Percentiles rank a stretch among this genome's conserved stretches.
Evolutionary conservation across 2,888 invertebrate species (phyloP).

Genomic region (Chamaedrilus cognettii): DNA sequence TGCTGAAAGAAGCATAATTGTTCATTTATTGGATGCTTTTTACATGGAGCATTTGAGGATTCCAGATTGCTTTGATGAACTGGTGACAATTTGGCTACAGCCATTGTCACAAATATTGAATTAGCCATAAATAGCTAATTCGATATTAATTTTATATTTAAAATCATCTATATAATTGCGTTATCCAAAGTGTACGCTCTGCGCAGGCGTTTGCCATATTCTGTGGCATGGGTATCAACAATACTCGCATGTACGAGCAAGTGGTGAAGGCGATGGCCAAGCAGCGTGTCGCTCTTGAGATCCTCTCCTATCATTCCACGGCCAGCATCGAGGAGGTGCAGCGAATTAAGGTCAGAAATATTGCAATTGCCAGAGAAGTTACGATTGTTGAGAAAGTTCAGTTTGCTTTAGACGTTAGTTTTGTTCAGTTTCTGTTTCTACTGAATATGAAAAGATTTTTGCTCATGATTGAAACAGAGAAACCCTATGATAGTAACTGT

Average conservation of each 20-base stretch:
- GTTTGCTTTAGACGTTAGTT: not conserved
- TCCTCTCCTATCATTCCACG: constrained; percentile 55
- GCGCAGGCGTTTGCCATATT: constrained; percentile 57
- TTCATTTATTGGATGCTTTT: too few species aligned
- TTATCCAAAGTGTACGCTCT: constrained; percentile 3
- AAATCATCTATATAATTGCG: too few species aligned
- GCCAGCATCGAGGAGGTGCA: constrained; percentile 54
- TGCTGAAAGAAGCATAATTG: too few species aligned
- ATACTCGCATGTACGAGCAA: constrained; percentile 71
- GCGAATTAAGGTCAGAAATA: constrained; percentile 69
- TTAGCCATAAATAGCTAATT: too few species aligned
- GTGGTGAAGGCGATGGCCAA: constrained; percentile 53
- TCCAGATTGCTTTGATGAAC: too few species aligned
- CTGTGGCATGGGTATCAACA: constrained; percentile 58
- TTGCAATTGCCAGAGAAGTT: constrained; percentile 16
- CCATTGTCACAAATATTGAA: too few species aligned
- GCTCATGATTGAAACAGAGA: not conserved
- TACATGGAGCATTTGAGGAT: too few species aligned
- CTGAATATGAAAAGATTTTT: not conserved
- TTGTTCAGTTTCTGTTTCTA: not conserved
- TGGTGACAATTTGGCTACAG: too few species aligned
- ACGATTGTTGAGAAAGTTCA: not conserved
- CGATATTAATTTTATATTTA: too few species aligned
- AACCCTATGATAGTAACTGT: too few species aligned
- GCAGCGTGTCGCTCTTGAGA: constrained; percentile 55